These are phyloP conservation scores for Pygoscelis adeliae DNA, from an alignment of 2,113 vertebrate species.

Conservation along the genomic window DNA sequence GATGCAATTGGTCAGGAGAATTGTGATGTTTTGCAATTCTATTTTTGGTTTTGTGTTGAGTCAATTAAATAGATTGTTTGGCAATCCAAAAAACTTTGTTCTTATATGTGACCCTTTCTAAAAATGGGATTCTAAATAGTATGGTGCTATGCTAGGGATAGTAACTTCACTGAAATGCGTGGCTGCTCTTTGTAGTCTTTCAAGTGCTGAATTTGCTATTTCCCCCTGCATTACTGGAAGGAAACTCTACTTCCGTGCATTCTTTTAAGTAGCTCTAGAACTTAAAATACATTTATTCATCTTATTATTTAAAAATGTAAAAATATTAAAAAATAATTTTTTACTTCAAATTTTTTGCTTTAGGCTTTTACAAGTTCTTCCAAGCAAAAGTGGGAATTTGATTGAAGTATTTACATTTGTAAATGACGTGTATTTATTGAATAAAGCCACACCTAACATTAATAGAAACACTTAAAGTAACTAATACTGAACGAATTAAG, in stretches of 20 bases:
- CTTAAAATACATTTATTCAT: not conserved
- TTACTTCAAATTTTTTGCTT: not conserved
- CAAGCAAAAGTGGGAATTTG: not conserved
- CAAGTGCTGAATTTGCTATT: not conserved
- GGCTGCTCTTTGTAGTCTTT: not conserved
- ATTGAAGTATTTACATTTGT: not conserved
- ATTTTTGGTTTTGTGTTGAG: not conserved
- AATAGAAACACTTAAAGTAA: not conserved
- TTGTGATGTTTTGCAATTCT: not conserved
- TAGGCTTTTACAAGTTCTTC: not conserved
- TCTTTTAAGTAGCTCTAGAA: not conserved
- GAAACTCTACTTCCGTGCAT: not conserved
- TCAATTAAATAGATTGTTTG: not conserved
- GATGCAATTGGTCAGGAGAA: not conserved
- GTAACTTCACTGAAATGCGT: not conserved
- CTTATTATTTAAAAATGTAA: too few species aligned
- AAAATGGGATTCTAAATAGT: not conserved
- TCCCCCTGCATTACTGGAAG: not conserved
- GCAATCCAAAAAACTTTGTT: not conserved
- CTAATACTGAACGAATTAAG: not conserved
- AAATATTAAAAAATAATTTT: not conserved
- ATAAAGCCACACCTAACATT: not conserved
- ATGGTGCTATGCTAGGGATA: not conserved
- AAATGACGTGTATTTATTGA: not conserved
- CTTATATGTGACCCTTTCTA: not conserved